These are phyloP conservation scores for Arvicanthis niloticus DNA, from an alignment of 2,113 vertebrate species.

Conservation along the genomic window DNA sequence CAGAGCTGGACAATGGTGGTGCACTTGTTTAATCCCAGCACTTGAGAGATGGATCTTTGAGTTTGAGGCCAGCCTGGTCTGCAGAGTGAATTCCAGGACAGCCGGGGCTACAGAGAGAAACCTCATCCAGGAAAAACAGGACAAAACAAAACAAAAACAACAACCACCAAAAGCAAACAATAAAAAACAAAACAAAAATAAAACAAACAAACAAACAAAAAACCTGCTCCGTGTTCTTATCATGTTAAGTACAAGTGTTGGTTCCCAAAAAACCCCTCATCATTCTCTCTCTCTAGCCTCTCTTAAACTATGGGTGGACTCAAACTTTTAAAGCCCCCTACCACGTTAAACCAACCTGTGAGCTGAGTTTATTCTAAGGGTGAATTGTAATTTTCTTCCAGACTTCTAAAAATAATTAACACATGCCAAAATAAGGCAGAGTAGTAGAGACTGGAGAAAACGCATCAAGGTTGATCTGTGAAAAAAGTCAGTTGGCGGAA, in stretches of 20 bases:
- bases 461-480: neutral
- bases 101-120: neutral
- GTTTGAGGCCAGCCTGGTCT: neutral
- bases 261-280: neutral
- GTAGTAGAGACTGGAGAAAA: neutral
- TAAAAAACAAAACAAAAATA: too few species aligned
- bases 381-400: neutral
- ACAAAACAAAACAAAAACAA: neutral
- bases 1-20: too few species aligned
- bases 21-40: too few species aligned
- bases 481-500: neutral
- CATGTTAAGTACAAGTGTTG: neutral
- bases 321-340: slow-evolving; percentile 2
- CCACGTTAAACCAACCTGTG: slow-evolving; percentile 8
- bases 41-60: neutral
- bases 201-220: neutral
- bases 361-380: neutral
- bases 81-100: neutral
- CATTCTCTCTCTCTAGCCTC: neutral
- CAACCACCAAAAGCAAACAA: too few species aligned
- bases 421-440: neutral
- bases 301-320: neutral
- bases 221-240: neutral
- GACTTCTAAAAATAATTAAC: neutral
- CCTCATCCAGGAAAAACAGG: neutral